Percentiles rank a stretch among this genome's conserved stretches.
Evolutionary conservation across 2,113 vertebrate genomes (phyloP).

Genomic region (Semicossyphus pulcher): DNA sequence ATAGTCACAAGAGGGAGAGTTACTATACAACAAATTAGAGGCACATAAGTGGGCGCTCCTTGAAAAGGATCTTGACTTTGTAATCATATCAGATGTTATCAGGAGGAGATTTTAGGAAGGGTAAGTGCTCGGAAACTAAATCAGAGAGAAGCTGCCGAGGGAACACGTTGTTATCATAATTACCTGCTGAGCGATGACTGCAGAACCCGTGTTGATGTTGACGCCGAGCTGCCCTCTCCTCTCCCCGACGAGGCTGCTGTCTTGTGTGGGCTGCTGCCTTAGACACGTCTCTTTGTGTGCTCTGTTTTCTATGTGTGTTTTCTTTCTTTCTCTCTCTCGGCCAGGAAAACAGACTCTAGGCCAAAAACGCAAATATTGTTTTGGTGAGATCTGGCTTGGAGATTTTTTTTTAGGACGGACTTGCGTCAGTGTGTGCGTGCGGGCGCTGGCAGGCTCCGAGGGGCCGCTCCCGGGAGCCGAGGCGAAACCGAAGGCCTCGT

Average conservation of each 20-base stretch:
- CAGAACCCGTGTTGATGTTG: constrained; percentile 70
- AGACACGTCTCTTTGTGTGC: constrained; percentile 58
- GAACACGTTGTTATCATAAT: constrained; percentile 78
- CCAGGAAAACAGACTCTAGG: constrained; percentile 56
- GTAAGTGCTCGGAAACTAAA: constrained; percentile 75
- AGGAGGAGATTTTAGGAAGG: constrained; percentile 74
- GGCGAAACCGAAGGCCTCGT: constrained; percentile 48
- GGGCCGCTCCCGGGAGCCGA: constrained; percentile 47
- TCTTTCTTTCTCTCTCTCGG: constrained; percentile 32
- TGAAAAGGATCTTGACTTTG: constrained; percentile 76
- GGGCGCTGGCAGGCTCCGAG: constrained; percentile 39
- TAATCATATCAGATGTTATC: constrained; percentile 79
- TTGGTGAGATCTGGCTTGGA: constrained; percentile 69
- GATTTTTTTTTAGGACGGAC: constrained; percentile 63
- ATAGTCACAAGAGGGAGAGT: constrained; percentile 53
- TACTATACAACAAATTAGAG: constrained; percentile 65
- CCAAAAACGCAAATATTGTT: constrained; percentile 74
- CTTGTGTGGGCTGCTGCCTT: constrained; percentile 64
- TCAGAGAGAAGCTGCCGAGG: constrained; percentile 70
- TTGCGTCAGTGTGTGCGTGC: constrained; percentile 67
- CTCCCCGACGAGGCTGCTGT: constrained; percentile 49
- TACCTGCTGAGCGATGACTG: constrained; percentile 77
- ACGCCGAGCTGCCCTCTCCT: constrained; percentile 61
- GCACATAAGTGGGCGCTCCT: constrained; percentile 66
- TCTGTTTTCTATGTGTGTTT: constrained; percentile 51